Evolutionary conservation across 2,797 vertebrate genomes (phyloP).

Genomic region (Trachurus trachurus): DNA sequence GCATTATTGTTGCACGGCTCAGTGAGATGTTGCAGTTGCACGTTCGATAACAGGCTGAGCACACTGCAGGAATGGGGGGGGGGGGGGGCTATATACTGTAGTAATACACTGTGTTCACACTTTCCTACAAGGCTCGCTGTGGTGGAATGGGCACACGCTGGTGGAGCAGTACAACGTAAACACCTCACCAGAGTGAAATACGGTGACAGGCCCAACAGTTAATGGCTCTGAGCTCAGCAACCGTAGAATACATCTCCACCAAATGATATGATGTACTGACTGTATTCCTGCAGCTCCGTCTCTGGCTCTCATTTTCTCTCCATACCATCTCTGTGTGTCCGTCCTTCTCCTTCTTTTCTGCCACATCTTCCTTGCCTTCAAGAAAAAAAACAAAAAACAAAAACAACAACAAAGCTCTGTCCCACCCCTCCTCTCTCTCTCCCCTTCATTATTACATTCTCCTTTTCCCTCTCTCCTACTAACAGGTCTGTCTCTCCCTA

Average conservation of each 20-base stretch:
- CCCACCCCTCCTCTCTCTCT: constrained; percentile 31
- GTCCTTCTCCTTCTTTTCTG: constrained; percentile 40
- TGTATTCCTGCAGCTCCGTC: constrained; percentile 49
- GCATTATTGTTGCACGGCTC: constrained; percentile 17
- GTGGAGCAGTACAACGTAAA: constrained; percentile 64
- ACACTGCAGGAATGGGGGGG: constrained; percentile 25
- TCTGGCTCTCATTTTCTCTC: constrained; percentile 46
- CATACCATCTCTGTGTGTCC: constrained; percentile 9
- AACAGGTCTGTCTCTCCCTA: constrained; percentile 67
- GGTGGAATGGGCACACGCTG: constrained; percentile 53
- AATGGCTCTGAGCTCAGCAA: constrained; percentile 65
- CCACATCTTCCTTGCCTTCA: constrained; percentile 51
- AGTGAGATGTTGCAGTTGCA: constrained; percentile 26
- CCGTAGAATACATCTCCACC: constrained; percentile 56
- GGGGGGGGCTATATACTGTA: constrained; percentile 21
- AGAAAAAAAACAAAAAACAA: constrained; percentile 28
- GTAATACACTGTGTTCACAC: constrained; percentile 44
- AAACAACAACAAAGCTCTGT: constrained; percentile 17
- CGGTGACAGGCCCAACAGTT: constrained; percentile 70
- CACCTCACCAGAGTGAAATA: constrained; percentile 72
- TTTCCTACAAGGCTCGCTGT: constrained; percentile 39
- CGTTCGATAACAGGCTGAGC: constrained; percentile 20
- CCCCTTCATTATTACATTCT: constrained; percentile 67
- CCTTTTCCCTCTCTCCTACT: constrained; percentile 57
- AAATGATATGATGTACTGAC: constrained; percentile 49